Conservation (phyloP, 2,888 invertebrate genomes). For the Dryobota labecula region DNA sequence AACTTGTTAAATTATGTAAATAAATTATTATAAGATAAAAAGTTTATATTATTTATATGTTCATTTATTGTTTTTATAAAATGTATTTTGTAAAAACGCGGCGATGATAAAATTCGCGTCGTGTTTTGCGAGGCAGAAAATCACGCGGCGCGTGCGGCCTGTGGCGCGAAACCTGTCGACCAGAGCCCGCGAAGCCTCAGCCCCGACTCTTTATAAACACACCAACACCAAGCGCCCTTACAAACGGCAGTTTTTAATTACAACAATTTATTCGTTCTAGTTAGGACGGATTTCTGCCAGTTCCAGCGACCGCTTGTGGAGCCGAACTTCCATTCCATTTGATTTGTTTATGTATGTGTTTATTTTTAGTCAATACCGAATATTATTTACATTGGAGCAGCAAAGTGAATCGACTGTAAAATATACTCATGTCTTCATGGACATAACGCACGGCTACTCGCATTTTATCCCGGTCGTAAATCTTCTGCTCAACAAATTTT, state of each 20-base stretch:
- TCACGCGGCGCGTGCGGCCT: conserved; percentile 72
- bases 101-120: conserved; percentile 8
- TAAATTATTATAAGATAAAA: conserved; percentile 6
- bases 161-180: conserved; percentile 65
- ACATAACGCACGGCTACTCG: conserved; percentile 35
- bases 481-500: conserved; percentile 54
- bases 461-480: conserved; percentile 52
- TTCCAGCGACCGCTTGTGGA: conserved; percentile 70
- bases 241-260: conserved; percentile 81
- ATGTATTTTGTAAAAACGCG: conserved; percentile 3
- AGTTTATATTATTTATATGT: conserved; percentile 1
- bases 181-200: conserved; percentile 79
- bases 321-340: conserved; percentile 59
- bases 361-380: conserved; percentile 79
- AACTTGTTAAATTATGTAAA: conserved; percentile 18
- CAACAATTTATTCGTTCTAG: conserved; percentile 84
- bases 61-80: conserved; percentile 14
- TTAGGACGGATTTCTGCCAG: conserved; percentile 86
- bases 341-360: conserved; percentile 66
- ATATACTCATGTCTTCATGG: conserved; percentile 55
- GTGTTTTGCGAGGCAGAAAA: conserved; percentile 48
- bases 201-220: conserved; percentile 78
- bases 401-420: conserved; percentile 69
- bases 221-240: conserved; percentile 79
- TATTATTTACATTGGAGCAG: conserved; percentile 75